Evolutionary conservation across 2,888 invertebrate species (phyloP), one percentile per base, ranked within the genome.

Genomic region (Sphaerophoria rueppellii): DNA sequence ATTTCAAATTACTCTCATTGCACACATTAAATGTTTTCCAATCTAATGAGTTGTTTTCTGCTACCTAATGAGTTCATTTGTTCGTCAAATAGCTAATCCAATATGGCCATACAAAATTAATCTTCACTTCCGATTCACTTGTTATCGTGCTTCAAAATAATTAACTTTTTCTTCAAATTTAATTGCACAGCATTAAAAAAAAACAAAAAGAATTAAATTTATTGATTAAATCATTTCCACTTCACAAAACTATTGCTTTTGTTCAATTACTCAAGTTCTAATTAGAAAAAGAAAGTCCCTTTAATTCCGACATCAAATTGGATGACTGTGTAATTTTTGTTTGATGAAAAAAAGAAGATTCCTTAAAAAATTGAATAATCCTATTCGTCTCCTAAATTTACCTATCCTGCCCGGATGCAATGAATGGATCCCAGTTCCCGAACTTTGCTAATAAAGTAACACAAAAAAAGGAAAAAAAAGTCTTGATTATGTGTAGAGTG

Each of bases 241-340:
- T 35, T 54, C 34, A 60, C 24, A 50, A 46, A 67, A 72, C 50
- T 71, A 61, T 79, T 54, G 50, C 82, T 63, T 69, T 46, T n/a
- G 16, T 70, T 71, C 69, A 78, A 58, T 73, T 43, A 65, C 57
- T 75, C 75, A 73, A 73, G 63, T 43, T 73, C 24, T 24, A 74
- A 78, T 70, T 40, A 78, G 60, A 50, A 69, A 63, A 50, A 65
- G 37, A 32, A 58, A 24, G 24, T 24, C 24, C 63, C 40, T 63
- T 7, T n/a, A 14, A 32, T 6, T 24, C 24, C 24, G 24, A 58
- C 40, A 61, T 24, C n/a, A 70, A 74, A 70, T 78, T 77, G 73
- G 73, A 73, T 77, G 35, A 58, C 35, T 37, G 37, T 69, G 50
- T 69, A 73, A 77, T 61, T 82, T 70, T 24, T n/a, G n/a, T n/a